These are phyloP conservation scores for Pan troglodytes DNA, from an alignment of 2,113 vertebrate genomes.

Conservation along the genomic window NHGRI_mPanTro3-v2.1_pri NC_072398.2:88749501-88750000, in stretches of 20 bases:
- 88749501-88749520: background rate
- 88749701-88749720: background rate
- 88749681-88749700: background rate
- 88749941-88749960: background rate
- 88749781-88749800: background rate
- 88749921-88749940: background rate
- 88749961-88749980: background rate
- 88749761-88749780: background rate
- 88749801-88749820: background rate
- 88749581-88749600: background rate
- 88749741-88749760: background rate
- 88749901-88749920: background rate
- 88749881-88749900: background rate
- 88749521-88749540: background rate
- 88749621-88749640: background rate
- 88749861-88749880: background rate
- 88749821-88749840: background rate
- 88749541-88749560: background rate
- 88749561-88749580: background rate
- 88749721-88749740: background rate
- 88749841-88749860: background rate
- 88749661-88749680: background rate
- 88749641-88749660: background rate
- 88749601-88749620: background rate
- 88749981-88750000: background rate